phyloP scores from a whole-genome alignment of 2,113 vertebrate species.

The Oryzias melastigma region DNA sequence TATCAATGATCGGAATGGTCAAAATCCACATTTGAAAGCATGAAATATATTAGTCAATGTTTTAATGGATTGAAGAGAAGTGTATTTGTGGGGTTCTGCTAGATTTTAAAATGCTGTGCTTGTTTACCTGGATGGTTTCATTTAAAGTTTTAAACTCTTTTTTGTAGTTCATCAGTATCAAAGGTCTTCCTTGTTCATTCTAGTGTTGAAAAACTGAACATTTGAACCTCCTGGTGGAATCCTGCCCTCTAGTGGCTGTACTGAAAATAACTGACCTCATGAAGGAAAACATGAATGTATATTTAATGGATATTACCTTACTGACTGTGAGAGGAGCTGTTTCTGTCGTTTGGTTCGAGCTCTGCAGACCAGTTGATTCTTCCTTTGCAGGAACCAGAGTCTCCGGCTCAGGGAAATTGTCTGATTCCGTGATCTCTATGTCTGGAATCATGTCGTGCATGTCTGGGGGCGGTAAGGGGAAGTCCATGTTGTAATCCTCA shows the following conservation, averaged over 20 bases:
- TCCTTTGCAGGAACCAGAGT: background rate
- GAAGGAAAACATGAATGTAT: no score
- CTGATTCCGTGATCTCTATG: constrained; percentile 1
- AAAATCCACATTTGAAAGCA: no score
- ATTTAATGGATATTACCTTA: constrained; percentile 14
- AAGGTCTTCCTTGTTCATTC: no score
- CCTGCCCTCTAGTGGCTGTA: constrained; percentile 37
- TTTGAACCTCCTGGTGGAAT: background rate
- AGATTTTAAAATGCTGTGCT: no score
- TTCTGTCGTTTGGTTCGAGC: background rate
- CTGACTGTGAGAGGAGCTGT: background rate
- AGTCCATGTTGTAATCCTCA: background rate
- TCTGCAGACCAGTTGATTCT: background rate
- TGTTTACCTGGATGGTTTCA: no score
- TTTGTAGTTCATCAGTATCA: no score
- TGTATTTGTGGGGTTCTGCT: no score
- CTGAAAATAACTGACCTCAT: background rate
- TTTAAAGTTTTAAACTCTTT: no score
- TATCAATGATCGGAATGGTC: no score
- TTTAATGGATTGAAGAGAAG: background rate
- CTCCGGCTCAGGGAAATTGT: background rate
- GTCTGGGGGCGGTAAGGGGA: constrained; percentile 40
- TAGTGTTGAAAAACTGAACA: background rate
- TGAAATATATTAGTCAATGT: no score
- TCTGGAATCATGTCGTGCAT: constrained; percentile 63